These are phyloP conservation scores for Meleagris gallopavo DNA, from an alignment of 2,113 vertebrate genomes.

Conservation along the genomic window DNA sequence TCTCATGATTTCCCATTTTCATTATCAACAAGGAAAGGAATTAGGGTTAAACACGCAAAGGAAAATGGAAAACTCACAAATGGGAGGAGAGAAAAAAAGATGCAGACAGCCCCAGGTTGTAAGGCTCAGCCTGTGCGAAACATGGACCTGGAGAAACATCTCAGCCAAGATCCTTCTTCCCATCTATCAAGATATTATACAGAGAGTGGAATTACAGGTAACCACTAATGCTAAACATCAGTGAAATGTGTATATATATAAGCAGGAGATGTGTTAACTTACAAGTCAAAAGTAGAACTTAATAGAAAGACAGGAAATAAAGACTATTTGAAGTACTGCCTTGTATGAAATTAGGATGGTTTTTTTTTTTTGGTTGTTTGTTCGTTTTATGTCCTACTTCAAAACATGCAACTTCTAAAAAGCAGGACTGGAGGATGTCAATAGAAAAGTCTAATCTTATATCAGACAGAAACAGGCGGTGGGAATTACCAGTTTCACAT, in stretches of 20 bases:
- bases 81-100: not conserved
- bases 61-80: not conserved
- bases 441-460: not conserved
- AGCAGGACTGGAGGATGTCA: not conserved
- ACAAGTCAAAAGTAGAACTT: not conserved
- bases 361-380: not conserved
- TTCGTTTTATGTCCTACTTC: not conserved
- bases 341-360: not conserved
- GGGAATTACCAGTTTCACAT: not conserved
- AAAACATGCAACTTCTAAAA: not conserved
- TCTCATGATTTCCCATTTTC: no score
- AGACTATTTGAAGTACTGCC: not conserved
- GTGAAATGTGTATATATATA: not conserved
- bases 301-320: not conserved
- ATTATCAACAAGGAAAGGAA: not conserved
- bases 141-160: not conserved
- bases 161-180: not conserved
- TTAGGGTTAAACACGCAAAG: not conserved
- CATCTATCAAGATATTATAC: not conserved
- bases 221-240: not conserved
- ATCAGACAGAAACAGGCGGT: not conserved
- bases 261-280: not conserved
- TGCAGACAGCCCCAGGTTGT: fast-evolving
- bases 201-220: not conserved
- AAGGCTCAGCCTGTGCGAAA: not conserved